These are phyloP conservation scores for Bombus waltoni DNA, from an alignment of 1,140 invertebrate genomes.

Conservation along the genomic window DNA sequence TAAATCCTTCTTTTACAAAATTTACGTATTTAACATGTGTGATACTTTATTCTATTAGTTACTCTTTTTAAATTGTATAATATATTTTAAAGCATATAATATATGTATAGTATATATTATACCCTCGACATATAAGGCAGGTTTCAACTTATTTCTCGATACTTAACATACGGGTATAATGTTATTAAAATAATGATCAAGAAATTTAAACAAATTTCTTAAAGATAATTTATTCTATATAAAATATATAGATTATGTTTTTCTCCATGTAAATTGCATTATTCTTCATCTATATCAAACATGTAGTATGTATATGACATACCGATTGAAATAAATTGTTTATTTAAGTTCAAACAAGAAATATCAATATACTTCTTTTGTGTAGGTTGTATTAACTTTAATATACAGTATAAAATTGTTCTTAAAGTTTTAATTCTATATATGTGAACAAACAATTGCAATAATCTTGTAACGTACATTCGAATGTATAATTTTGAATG, in stretches of 20 bases:
- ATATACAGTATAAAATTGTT: background rate
- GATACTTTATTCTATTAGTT: constrained; percentile 10
- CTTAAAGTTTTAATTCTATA: constrained; percentile 4
- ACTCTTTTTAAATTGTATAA: constrained; percentile 25
- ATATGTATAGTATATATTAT: background rate
- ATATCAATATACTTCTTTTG: background rate
- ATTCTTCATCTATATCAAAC: background rate
- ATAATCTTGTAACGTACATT: constrained; percentile 32
- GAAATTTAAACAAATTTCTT: constrained; percentile 9
- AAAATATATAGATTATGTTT: background rate
- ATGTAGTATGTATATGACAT: background rate
- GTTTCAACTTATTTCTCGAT: constrained; percentile 10
- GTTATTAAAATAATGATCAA: constrained; percentile 2
- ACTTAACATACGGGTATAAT: constrained; percentile 11
- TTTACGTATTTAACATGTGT: background rate
- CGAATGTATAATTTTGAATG: constrained; percentile 39
- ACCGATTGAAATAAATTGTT: background rate
- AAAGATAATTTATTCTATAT: background rate
- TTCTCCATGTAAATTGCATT: background rate
- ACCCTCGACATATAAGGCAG: background rate
- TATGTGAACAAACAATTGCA: constrained; percentile 19
- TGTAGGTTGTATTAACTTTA: background rate
- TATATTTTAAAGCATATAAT: constrained; percentile 9
- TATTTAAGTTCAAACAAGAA: background rate
- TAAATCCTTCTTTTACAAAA: constrained; percentile 10